Percentiles rank a stretch among this genome's conserved stretches.
Evolutionary conservation across 2,888 invertebrate species (phyloP).

Genomic region (Sminthurinus aureus): DNA sequence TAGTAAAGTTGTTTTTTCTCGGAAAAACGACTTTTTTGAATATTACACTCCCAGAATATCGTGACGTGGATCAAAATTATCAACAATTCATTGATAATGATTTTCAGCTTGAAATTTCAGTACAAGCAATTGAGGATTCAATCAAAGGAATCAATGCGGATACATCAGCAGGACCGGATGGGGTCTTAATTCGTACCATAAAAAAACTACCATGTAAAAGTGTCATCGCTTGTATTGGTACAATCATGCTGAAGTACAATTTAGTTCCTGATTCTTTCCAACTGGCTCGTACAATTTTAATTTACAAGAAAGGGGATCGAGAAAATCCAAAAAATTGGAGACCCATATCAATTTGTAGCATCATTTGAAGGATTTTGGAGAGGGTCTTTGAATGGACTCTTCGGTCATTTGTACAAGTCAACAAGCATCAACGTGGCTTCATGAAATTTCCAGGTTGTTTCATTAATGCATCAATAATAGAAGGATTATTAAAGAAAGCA

Average conservation of each 20-base stretch:
- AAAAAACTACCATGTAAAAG: background rate
- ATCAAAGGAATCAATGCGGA: background rate
- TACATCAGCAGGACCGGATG: background rate
- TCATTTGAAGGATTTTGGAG: background rate
- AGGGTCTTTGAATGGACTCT: background rate
- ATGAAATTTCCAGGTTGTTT: background rate
- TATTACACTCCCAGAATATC: background rate
- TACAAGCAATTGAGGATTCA: background rate
- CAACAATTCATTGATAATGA: background rate
- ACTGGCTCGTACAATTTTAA: background rate
- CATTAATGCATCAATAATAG: background rate
- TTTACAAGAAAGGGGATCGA: conserved; percentile 14
- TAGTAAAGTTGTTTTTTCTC: too few species aligned
- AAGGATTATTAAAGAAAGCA: background rate
- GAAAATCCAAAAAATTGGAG: conserved; percentile 4
- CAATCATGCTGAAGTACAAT: background rate
- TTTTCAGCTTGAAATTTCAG: background rate
- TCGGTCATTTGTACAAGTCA: background rate
- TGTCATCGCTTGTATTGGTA: background rate
- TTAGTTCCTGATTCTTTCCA: background rate
- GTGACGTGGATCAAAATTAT: background rate
- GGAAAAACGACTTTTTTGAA: too few species aligned
- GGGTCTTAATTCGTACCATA: background rate
- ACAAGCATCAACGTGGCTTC: conserved; percentile 6
- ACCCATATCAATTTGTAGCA: background rate